Conservation (phyloP, 2,113 vertebrate species). For the Porphyrio hochstetteri region DNA sequence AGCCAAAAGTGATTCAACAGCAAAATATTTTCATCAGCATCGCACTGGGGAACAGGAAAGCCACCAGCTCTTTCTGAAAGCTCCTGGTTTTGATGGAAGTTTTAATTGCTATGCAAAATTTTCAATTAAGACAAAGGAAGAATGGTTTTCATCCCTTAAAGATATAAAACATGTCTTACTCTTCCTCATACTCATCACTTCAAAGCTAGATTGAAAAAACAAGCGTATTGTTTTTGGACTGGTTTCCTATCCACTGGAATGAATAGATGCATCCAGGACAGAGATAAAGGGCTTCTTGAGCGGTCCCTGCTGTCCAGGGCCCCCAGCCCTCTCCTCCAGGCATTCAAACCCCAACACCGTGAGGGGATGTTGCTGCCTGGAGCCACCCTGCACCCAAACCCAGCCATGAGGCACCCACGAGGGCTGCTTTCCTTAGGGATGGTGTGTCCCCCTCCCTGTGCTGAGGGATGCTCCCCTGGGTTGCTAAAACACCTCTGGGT, state of each 20-base stretch:
- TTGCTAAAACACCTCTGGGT: not conserved
- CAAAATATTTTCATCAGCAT: not conserved
- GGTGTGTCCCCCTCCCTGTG: fast-evolving
- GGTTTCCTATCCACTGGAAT: not conserved
- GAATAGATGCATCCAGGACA: not conserved
- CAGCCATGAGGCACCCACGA: not conserved
- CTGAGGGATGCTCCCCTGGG: not conserved
- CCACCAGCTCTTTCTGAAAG: not conserved
- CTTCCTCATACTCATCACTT: not conserved
- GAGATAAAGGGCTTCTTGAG: not conserved
- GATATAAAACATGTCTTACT: not conserved
- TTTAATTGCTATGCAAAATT: not conserved
- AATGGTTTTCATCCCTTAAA: not conserved
- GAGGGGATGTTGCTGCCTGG: not conserved
- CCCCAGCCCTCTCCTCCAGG: not conserved
- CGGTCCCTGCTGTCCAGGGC: not conserved
- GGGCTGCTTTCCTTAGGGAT: not conserved
- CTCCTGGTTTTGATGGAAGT: not conserved
- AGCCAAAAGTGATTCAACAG: constrained; percentile 17
- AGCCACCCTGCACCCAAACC: not conserved
- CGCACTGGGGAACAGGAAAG: not conserved
- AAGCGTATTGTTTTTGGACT: not conserved
- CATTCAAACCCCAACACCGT: fast-evolving
- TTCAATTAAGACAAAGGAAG: not conserved
- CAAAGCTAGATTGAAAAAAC: not conserved